Evolutionary conservation across 2,113 vertebrate genomes (phyloP).

Genomic region (Mugil cephalus): DNA sequence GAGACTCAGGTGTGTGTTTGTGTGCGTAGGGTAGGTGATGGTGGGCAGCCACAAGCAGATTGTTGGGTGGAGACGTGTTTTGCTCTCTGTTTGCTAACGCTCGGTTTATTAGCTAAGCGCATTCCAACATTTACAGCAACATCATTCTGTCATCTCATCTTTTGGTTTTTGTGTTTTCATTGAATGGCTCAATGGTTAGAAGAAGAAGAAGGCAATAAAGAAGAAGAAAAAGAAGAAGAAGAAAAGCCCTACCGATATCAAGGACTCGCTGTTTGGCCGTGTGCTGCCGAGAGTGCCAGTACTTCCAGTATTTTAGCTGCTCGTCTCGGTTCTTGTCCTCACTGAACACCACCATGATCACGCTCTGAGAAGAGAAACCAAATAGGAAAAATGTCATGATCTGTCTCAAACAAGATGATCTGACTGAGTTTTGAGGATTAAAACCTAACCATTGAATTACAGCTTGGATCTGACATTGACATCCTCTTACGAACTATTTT

Average conservation of each 20-base stretch:
- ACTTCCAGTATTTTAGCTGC: conserved; percentile 98
- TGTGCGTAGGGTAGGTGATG: conserved; percentile 13
- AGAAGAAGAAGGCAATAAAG: neutral
- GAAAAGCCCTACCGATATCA: conserved; percentile 90
- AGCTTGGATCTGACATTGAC: neutral
- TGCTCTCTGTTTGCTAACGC: conserved; percentile 53
- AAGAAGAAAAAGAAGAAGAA: neutral
- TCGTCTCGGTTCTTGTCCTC: conserved; percentile 97
- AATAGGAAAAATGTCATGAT: neutral
- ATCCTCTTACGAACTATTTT: too few species aligned
- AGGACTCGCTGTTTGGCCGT: conserved; percentile 97
- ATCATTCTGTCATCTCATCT: conserved; percentile 37
- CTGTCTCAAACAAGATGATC: neutral
- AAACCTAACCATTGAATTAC: neutral
- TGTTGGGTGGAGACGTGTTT: conserved; percentile 68
- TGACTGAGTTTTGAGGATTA: too few species aligned
- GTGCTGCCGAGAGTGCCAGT: conserved; percentile 97
- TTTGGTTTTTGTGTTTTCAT: neutral
- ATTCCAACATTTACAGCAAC: conserved; percentile 51
- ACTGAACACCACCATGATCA: conserved; percentile 99
- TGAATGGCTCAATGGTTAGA: neutral
- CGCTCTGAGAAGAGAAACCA: conserved; percentile 85
- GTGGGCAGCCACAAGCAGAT: conserved; percentile 52
- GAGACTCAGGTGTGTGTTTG: conserved; percentile 41
- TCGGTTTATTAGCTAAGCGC: conserved; percentile 47